phyloP scores from a whole-genome alignment of 2,888 invertebrate genomes.

The Hedya salicella region DNA sequence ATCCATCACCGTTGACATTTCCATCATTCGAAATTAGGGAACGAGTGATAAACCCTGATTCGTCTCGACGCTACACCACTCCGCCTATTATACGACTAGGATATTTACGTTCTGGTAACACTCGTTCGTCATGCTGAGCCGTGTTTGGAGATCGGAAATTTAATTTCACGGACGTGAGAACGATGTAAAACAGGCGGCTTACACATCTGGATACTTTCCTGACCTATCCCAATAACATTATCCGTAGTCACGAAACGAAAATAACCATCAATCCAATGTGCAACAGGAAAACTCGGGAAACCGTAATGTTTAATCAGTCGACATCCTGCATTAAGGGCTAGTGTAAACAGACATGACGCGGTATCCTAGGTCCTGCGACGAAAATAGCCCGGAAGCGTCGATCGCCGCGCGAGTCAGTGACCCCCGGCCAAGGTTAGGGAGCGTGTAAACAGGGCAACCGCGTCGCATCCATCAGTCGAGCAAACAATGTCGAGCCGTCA shows the following conservation, averaged over 20 bases:
- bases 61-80: conserved; percentile 55
- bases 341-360: conserved; percentile 59
- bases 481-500: conserved; percentile 74
- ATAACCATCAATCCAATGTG: neutral
- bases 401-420: conserved; percentile 65
- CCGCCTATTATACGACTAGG: conserved; percentile 34
- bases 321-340: conserved; percentile 28
- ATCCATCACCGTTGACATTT: conserved; percentile 66
- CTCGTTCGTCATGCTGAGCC: conserved; percentile 44
- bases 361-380: conserved; percentile 68
- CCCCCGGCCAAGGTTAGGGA: conserved; percentile 73
- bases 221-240: conserved; percentile 31
- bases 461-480: conserved; percentile 71
- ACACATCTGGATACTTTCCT: conserved; percentile 7
- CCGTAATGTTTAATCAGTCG: conserved; percentile 6
- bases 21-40: conserved; percentile 69
- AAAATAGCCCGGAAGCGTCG: conserved; percentile 74
- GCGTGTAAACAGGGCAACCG: conserved; percentile 63
- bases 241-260: conserved; percentile 11
- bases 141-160: conserved; percentile 12
- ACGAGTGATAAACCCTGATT: conserved; percentile 63
- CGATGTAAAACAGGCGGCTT: conserved; percentile 27
- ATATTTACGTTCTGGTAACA: conserved; percentile 47
- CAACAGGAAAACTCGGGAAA: neutral
- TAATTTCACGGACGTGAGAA: conserved; percentile 33